A percentile compares a stretch with the other conserved stretches of the same genome.
These are phyloP conservation scores for Patiria pectinifera DNA, from an alignment of 53 echinoderm and acorn worm species.

Conservation along the genomic window DNA sequence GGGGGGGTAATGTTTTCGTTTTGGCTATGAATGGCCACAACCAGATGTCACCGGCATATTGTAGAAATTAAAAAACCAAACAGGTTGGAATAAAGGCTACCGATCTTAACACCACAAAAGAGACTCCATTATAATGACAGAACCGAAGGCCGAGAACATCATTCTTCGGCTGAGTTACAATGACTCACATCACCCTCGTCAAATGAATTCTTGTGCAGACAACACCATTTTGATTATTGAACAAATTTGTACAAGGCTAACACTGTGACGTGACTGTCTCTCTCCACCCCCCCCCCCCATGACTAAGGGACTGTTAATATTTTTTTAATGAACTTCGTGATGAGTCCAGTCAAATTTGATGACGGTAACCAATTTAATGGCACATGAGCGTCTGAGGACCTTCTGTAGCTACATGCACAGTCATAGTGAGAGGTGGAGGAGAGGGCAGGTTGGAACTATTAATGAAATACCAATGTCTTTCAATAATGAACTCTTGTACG, in stretches of 20 bases:
- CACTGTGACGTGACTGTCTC: conserved; percentile 20
- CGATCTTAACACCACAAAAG: background rate
- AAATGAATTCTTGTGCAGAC: conserved; percentile 42
- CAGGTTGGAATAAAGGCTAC: conserved; percentile 32
- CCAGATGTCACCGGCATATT: conserved; percentile 32
- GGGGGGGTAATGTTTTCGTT: too few species aligned
- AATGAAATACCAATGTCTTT: conserved; percentile 5
- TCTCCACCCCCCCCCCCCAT: background rate
- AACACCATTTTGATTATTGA: background rate
- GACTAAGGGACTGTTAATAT: conserved; percentile 52
- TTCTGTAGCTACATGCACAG: background rate
- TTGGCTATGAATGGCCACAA: background rate
- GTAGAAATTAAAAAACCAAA: background rate
- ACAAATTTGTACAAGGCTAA: conserved; percentile 31
- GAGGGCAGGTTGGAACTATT: background rate
- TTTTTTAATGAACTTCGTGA: conserved; percentile 57
- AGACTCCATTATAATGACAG: background rate
- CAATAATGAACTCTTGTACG: conserved; percentile 1
- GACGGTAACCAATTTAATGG: conserved; percentile 32
- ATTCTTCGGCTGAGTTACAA: conserved; percentile 41
- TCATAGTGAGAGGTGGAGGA: background rate
- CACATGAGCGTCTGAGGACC: background rate
- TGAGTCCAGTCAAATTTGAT: conserved; percentile 10
- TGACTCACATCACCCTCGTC: conserved; percentile 44
- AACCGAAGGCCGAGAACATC: conserved; percentile 38